Evolutionary conservation across 2,797 vertebrate genomes (phyloP), one percentile per base, ranked within the genome.

Genomic region (Rousettus madagascariensis): DNA sequence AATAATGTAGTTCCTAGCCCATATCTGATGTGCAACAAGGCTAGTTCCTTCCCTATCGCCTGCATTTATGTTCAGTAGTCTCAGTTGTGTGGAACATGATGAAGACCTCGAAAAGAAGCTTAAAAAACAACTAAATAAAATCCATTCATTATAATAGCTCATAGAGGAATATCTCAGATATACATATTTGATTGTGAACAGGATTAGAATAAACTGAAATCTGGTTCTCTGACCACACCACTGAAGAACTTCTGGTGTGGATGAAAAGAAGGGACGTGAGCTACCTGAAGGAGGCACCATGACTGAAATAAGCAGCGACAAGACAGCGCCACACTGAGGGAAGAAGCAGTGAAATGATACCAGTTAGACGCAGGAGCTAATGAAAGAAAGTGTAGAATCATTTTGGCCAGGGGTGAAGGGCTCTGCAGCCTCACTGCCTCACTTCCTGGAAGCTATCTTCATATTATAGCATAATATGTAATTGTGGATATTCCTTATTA

Each of bases 271-370:
- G 71, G 51, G 36, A 88, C 15, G 15, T 12, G 28, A 87, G 57
- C 36, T 36, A 38, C 53, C 3, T 17, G 72, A 65, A 53, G 75
- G 12, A 3, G 28, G 3, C 6, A 13, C 61, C 46, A 30, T 0
- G 9, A 26, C 4, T 13, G 43, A 59, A 79, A 59, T 49, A 71
- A 16, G 49, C 0, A 51, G 93, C 30, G 65, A 65, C 19, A 49
- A 0, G 0, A 11, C 1, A 57, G 38, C 0, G 0, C 77, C 28
- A 30, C 16, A 0, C 13, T 1, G 0, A 75, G 63, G 46, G 36
- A 80, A 19, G 30, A 68, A 28, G 22, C 6, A 8, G 86, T 3
- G 41, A 30, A 69, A 61, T n/a, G 10, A 22, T 1, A 20, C 22
- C 38, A 57, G 4, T 33, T 22, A 63, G 69, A 71, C 4, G 43